A percentile compares a stretch with the other conserved stretches of the same genome.
Conservation (phyloP, 2,113 vertebrate genomes). For the Aphelocoma coerulescens region DNA sequence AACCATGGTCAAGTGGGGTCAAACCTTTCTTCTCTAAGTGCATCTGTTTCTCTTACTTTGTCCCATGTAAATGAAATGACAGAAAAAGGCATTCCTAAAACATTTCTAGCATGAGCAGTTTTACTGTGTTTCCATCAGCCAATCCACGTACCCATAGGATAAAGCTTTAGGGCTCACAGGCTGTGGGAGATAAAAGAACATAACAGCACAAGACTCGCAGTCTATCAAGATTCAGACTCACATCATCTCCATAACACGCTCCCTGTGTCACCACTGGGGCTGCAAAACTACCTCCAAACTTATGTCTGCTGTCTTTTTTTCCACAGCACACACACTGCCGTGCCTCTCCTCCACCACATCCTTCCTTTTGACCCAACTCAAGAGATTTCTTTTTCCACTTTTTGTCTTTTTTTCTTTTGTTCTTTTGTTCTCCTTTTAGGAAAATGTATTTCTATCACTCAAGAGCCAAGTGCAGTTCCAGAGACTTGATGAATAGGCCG, state of each 20-base stretch:
- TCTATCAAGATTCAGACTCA: not conserved
- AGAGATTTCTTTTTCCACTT: not conserved
- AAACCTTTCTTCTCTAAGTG: not conserved
- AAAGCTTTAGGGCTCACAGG: not conserved
- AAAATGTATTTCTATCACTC: not conserved
- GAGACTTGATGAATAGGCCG: not conserved
- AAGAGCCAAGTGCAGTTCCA: not conserved
- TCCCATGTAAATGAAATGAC: not conserved
- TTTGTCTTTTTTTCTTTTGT: too few species aligned
- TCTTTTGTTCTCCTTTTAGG: not conserved
- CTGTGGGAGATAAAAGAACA: not conserved
- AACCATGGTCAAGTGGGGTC: not conserved
- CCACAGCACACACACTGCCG: not conserved
- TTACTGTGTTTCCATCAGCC: not conserved
- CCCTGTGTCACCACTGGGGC: not conserved
- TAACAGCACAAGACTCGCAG: not conserved
- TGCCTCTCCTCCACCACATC: not conserved
- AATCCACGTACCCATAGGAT: not conserved
- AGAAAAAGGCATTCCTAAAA: not conserved
- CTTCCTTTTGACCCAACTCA: not conserved
- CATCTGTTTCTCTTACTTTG: not conserved
- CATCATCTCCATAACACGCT: not conserved
- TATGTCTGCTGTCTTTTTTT: not conserved
- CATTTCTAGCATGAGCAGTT: accelerated
- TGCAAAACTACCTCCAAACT: not conserved